Base-by-base conservation (phyloP, 2,113 vertebrate genomes). In the Brienomyrus longianalis region DNA sequence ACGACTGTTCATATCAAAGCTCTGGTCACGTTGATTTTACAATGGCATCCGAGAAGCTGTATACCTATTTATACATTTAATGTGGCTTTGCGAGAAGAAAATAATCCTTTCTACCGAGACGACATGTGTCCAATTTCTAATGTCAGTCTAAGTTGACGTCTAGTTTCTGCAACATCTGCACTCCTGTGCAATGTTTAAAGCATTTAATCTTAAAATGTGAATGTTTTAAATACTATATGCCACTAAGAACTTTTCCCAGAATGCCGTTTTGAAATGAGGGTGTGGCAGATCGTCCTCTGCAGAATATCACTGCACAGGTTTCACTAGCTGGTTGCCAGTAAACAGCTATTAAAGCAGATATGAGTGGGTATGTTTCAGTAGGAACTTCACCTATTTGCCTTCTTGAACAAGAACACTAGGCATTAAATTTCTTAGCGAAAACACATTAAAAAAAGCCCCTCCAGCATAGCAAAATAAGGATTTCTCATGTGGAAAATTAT, bases 21-120 rank as follows among this genome's bases (percentile, higher is more conserved):
- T 43, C 74, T 80, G 74, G n/a, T 80, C 35, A 80, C 74, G 43
- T 80, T 80, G 74, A 80, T 80, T 80, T 80, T 43, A 80, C 74
- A 80, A 48, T 9, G 3, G 83, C 39, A 48, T 84, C 45, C 39
- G 7, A 23, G 83, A 39, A 48, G 45, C 83, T 10, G 83, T 48
- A 23, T 48, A 48, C 45, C 45, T 48, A 47, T 48, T 84, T 48
- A 47, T n/a, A 84, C 45, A 47, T 84, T 9, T 84, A 48, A 84
- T 84, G 83, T 84, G 83, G 15, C 39, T 84, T 47, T 48, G 39
- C 3, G 19, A 47, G 83, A n/a, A 84, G 48, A 47, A 84, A 80
- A 19, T 43, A 35, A 43, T 39, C 43, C 15, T 84, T 84, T 84
- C 45, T 84, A 84, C 19, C 11, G 83, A 10, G 77, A 70, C 10